Evolutionary conservation across 92 coral and sea anemone species (phyloP), one percentile per base, ranked within the genome.

Genomic region (Epizoanthus scotinus): DNA sequence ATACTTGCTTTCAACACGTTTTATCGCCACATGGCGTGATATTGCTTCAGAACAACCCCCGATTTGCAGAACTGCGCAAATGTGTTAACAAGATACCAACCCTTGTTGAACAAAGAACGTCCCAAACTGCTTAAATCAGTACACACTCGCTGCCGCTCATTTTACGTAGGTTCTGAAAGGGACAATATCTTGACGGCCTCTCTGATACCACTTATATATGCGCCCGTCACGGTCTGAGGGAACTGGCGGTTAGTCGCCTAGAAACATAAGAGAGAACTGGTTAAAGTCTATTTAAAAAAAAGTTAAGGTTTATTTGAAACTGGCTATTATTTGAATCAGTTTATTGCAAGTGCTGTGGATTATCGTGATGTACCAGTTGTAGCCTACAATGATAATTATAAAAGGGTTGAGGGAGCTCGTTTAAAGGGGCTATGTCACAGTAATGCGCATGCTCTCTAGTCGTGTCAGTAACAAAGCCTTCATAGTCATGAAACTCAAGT

Each of bases 221-320:
- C 99, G 15, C 99, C 99, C 0, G 99, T 90, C n/a, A 96, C 99
- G 27, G 99, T 96, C 85, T 96, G 99, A 3, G 99, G 99, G 82
- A 93, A 96, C 69, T 93, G 98, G 36, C 98, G 90, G 70, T 96
- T 96, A 42, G 99, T 96, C 17, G 99, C 99, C 99, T 96, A 71
- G 27, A 70, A 56, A 27, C 60, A 28, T 47, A 18, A 0, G 31
- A 63, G 27, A 7, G 10, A 12, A n/a, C n/a, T n/a, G n/a, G n/a
- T n/a, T n/a, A n/a, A n/a, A n/a, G n/a, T n/a, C n/a, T n/a, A n/a
- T n/a, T n/a, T n/a, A n/a, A n/a, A n/a, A n/a, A n/a, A n/a, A n/a
- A n/a, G n/a, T n/a, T n/a, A n/a, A n/a, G n/a, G n/a, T n/a, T n/a
- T 25, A 21, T 2, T 24, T 25, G 18, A 3, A 27, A 12, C 22